Base-by-base conservation (phyloP, 2,888 invertebrate genomes). In the Metellina segmentata region DNA sequence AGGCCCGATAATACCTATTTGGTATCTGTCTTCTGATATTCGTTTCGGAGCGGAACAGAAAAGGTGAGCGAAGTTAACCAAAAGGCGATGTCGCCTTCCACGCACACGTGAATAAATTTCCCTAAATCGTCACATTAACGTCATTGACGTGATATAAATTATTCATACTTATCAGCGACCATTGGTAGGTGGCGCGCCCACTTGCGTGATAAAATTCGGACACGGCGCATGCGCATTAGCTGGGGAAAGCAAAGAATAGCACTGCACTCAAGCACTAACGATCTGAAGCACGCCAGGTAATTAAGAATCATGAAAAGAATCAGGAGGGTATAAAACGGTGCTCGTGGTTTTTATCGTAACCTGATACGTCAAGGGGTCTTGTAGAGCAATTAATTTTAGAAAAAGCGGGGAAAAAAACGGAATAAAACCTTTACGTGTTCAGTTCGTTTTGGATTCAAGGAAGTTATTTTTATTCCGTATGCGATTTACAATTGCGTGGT, bases 51-150 rank as follows among this genome's bases (percentile, higher is more conserved):
- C 34, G 4, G 34, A 34, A 34, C 34, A 34, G 34, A 34, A 2
- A 34, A 4, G 34, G 34, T 34, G 34, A 34, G 34, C 34, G 34
- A 34, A 34, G 34, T 34, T 34, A 34, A 34, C 34, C 34, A 34
- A 34, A 34, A 34, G 34, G 34, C 34, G 34, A 34, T 49, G 72
- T 83, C 53, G 34, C 72, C 51, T 9, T 69, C 70, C 77, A 20
- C 70, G 52, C 85, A n/a, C 77, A 85, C 19, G 20, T 71, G 86
- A 86, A 86, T 86, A 86, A 86, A 86, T 86, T 86, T 86, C 86
- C 86, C 78, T 86, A 86, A 86, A 86, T 86, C 86, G 86, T 86
- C 86, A 86, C 86, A 86, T 86, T 86, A 86, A 69, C 79, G 78
- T 86, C 86, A 86, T 78, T 86, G 86, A 79, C 71, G 79, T 49